Evolutionary conservation across 2,888 invertebrate genomes (phyloP), one percentile per base, ranked within the genome.

Genomic region (Apamea monoglypha): DNA sequence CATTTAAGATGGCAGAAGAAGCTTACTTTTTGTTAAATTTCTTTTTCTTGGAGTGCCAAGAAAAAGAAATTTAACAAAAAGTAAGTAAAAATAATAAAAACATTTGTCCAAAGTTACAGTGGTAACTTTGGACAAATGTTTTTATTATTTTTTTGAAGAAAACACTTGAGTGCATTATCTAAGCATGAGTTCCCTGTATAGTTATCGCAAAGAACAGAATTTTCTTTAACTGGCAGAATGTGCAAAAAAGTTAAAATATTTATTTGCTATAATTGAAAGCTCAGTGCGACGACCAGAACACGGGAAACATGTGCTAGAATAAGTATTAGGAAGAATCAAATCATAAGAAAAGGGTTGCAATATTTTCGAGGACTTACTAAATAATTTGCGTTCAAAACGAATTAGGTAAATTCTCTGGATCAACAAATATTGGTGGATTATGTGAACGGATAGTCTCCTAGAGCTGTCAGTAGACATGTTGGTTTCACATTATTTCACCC

Each of bases 311-410:
- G 36, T n/a, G 47, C 25, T 59, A 36, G n/a, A 64, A 69, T 73
- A 73, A 70, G 70, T 47, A 69, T 36, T 36, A 56, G 69, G 16
- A 69, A 16, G 12, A 63, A 76, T 61, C 36, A 40, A 76, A 69
- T 72, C 40, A 47, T 61, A 68, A 66, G 29, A 81, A 71, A 82
- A 36, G 47, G 47, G 47, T n/a, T 59, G 32, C 53, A 47, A 70
- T 70, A 56, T 59, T 56, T 73, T 63, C 53, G 21, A 56, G n/a
- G n/a, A 44, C 2, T 36, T 36, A 36, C 56, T 63, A n/a, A 71
- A 78, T 83, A 47, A 50, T 66, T 56, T 29, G n/a, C 29, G 29
- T 61, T 81, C n/a, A 71, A 82, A 70, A 63, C 32, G 50, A 56
- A 63, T 74, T 12, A 61, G n/a, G n/a, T n/a, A n/a, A 29, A 68